Conservation (phyloP, 2,888 invertebrate species). For the Apeira syringaria region DNA sequence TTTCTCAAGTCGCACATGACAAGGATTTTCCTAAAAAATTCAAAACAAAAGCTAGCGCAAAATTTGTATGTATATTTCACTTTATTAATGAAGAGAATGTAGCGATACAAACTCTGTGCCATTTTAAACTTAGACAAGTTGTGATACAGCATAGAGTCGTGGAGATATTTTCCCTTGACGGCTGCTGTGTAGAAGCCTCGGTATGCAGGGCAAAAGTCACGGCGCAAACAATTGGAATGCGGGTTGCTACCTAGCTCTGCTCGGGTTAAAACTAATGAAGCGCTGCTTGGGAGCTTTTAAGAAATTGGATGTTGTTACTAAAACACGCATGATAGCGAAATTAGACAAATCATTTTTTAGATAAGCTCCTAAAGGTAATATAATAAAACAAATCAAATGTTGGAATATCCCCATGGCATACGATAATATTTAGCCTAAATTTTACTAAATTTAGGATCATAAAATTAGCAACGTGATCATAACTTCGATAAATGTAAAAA, state of each 20-base stretch:
- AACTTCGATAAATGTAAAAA: too few species aligned
- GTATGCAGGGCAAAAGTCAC: conserved; percentile 43
- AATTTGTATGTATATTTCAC: conserved; percentile 42
- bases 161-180: conserved; percentile 8
- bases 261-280: conserved; percentile 66
- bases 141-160: conserved; percentile 17
- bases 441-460: too few species aligned
- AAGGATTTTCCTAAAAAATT: conserved; percentile 28
- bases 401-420: too few species aligned
- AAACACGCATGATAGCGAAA: conserved; percentile 27
- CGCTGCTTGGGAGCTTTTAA: conserved; percentile 61
- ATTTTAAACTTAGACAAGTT: conserved; percentile 3
- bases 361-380: too few species aligned
- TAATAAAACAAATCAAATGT: too few species aligned
- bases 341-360: not conserved
- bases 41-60: conserved; percentile 32
- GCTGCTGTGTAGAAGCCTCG: conserved; percentile 23
- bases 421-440: too few species aligned
- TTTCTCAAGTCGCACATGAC: conserved; percentile 18
- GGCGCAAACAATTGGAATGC: conserved; percentile 63
- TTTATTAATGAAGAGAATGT: conserved; percentile 50
- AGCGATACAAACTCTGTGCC: conserved; percentile 28
- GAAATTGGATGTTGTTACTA: conserved; percentile 62
- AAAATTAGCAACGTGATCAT: too few species aligned
- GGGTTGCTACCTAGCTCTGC: conserved; percentile 54